Conservation (phyloP, 2,797 vertebrate species). For the Jordanella pulchra region DNA sequence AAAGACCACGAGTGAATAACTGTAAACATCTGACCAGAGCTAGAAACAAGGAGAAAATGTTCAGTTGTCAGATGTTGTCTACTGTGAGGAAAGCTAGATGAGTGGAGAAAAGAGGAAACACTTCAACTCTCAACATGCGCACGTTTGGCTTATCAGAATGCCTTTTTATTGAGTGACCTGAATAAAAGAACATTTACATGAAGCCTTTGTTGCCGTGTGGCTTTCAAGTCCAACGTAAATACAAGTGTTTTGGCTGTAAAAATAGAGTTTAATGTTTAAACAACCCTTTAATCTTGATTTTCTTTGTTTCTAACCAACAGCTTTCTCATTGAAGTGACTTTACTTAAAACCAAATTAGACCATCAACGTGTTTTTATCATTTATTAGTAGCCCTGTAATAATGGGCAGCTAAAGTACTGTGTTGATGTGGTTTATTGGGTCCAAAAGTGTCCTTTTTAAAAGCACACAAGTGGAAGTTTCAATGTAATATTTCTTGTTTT, state of each 20-base stretch:
- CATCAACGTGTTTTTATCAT: neutral
- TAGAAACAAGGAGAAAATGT: neutral
- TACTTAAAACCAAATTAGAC: neutral
- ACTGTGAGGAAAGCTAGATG: conserved; percentile 21
- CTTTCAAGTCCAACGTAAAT: conserved; percentile 26
- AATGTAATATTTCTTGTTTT: neutral
- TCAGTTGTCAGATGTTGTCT: conserved; percentile 9
- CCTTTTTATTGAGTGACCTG: conserved; percentile 40
- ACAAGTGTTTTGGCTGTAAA: neutral
- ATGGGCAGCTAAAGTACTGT: neutral
- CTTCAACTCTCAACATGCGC: neutral
- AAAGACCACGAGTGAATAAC: neutral
- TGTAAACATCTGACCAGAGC: conserved; percentile 6
- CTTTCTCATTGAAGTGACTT: conserved; percentile 3
- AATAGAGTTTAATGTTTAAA: neutral
- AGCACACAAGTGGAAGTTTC: neutral
- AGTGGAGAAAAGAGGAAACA: neutral
- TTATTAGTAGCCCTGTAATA: neutral
- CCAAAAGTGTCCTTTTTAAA: too few species aligned
- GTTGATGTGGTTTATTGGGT: too few species aligned
- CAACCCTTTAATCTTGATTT: neutral
- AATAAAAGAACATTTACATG: conserved; percentile 32
- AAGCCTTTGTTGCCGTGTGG: conserved; percentile 44
- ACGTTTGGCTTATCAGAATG: conserved; percentile 26
- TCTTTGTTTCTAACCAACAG: neutral